Evolutionary conservation across 2,888 invertebrate genomes (phyloP).

Genomic region (Protonemura montana): DNA sequence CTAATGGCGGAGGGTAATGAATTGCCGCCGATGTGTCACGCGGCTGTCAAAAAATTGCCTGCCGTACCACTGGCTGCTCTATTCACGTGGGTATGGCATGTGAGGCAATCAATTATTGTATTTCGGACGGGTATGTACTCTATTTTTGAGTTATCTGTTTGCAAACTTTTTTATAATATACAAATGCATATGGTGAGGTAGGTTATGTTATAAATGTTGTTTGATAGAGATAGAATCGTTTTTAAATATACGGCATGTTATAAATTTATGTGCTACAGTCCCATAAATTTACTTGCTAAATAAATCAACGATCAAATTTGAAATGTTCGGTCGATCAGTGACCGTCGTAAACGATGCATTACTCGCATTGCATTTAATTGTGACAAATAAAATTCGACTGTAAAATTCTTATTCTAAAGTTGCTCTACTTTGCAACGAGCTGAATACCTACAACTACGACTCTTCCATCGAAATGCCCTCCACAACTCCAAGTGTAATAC

Average conservation of each 20-base stretch:
- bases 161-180: conserved; percentile 1
- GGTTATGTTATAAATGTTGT: conserved; percentile 7
- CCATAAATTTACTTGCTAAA: background rate
- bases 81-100: background rate
- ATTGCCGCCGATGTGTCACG: conserved; percentile 34
- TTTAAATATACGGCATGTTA: background rate
- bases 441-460: background rate
- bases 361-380: background rate
- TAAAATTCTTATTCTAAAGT: background rate
- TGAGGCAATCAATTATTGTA: conserved; percentile 29
- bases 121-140: background rate
- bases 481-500: background rate
- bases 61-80: background rate
- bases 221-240: background rate
- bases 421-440: background rate
- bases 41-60: conserved; percentile 22
- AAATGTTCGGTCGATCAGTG: background rate
- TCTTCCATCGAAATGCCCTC: background rate
- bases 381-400: background rate
- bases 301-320: background rate
- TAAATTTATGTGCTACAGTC: background rate
- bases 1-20: conserved; percentile 25
- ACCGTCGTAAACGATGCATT: background rate
- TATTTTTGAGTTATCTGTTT: conserved; percentile 10
- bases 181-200: conserved; percentile 7